A percentile compares a stretch with the other conserved stretches of the same genome.
These are phyloP conservation scores for Drosophila austrosaltans DNA, from an alignment of 2,888 invertebrate genomes.

Conservation along the genomic window DNA sequence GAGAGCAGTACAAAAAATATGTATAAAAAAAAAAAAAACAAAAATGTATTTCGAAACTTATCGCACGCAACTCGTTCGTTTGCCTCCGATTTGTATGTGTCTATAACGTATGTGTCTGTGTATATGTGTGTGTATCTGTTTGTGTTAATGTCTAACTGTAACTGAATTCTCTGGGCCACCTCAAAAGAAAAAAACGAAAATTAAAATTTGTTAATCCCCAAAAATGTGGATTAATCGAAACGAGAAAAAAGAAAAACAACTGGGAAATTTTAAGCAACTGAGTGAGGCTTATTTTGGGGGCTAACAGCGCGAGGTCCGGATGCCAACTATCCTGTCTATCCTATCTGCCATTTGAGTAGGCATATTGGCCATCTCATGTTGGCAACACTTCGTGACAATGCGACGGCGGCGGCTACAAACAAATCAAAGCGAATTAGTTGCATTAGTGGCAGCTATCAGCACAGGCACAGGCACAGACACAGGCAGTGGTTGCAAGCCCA, in stretches of 20 bases:
- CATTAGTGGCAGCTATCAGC: conserved; percentile 58
- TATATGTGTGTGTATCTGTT: conserved; percentile 23
- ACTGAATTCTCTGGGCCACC: conserved; percentile 32
- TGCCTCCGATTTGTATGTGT: conserved; percentile 14
- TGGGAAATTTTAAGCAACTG: neutral
- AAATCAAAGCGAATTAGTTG: conserved; percentile 58
- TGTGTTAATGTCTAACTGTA: conserved; percentile 18
- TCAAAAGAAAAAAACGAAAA: neutral
- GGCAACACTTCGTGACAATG: conserved; percentile 51
- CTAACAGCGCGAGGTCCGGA: conserved; percentile 14
- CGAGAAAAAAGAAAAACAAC: neutral
- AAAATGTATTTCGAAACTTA: conserved; percentile 1
- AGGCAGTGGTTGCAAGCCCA: neutral
- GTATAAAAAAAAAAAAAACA: neutral
- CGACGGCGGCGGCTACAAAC: conserved; percentile 48
- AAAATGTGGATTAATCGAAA: neutral
- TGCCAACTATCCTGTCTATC: conserved; percentile 9
- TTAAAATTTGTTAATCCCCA: neutral
- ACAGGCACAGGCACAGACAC: conserved; percentile 8
- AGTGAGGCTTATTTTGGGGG: neutral
- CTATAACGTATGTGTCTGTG: conserved; percentile 15
- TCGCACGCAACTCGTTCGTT: neutral
- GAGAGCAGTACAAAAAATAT: neutral
- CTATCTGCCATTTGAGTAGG: conserved; percentile 8
- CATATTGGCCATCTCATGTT: conserved; percentile 20